Base-by-base conservation (phyloP, 2,113 vertebrate genomes). In the Todiramphus saurophagus region DNA sequence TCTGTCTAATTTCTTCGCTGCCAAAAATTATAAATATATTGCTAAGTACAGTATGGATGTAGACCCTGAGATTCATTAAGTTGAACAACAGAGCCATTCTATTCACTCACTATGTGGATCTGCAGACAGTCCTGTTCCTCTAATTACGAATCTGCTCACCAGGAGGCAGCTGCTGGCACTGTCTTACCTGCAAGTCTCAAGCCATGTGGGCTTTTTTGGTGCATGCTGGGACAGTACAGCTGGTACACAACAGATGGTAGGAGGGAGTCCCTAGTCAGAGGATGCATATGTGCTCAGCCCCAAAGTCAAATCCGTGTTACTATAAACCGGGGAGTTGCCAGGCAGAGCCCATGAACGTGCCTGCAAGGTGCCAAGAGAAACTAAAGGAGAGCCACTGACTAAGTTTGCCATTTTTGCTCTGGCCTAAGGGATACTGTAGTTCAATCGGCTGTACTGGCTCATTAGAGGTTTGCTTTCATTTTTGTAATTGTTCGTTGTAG, bases 141-240 rank as follows among this genome's bases (percentile, higher is more conserved):
- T 86, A 69, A 88, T 79, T 90, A 76, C 21, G 46, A 73, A 79
- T 93, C 59, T 79, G 82, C 53, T 96, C 86, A 59, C n/a, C 70
- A 78, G 81, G 53, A 93, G 68, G 77, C 62, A 90, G 62, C 84
- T 96, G 64, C 72, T 28, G 6, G 63, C 59, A 83, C 48, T 78
- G 60, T 80, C 77, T 90, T 55, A 95, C 87, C 94, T 95, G 56
- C 28, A 92, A 92, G n/a, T 69, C 69, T 74, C 76, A 95, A 87
- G 89, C 35, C 0, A 2, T 13, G 37, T 62, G 70, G 60, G 46
- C 9, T 50, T 63, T 95, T 93, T 67, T 76, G 27, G 44, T 66
- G n/a, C 73, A 59, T 62, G 60, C 60, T 95, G 69, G 56, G 69
- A 94, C 60, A 84, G 89, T 88, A 62, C 86, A 91, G 91, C 91